These are phyloP conservation scores for Cryptoleucopteryx plumbea DNA, from an alignment of 2,113 vertebrate species.

Conservation along the genomic window DNA sequence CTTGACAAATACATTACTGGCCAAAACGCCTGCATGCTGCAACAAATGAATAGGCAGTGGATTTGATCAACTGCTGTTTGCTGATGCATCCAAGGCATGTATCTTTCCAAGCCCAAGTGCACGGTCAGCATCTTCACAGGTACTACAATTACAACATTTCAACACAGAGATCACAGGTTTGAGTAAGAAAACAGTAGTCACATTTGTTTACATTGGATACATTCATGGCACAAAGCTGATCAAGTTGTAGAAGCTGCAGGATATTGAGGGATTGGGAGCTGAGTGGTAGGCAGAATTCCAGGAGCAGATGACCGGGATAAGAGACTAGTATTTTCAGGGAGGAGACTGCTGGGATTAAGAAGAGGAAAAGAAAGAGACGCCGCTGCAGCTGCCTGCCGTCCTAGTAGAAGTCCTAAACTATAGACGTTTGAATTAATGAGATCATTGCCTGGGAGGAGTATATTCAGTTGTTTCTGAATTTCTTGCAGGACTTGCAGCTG, in stretches of 20 bases:
- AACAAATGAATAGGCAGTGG: not conserved
- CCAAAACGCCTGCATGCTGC: not conserved
- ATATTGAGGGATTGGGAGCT: not conserved
- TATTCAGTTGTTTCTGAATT: conserved; percentile 47
- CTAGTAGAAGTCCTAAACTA: not conserved
- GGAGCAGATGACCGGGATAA: not conserved
- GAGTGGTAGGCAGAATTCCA: not conserved
- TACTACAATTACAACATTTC: not conserved
- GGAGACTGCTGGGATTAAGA: conserved; percentile 17
- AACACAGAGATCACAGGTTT: not conserved
- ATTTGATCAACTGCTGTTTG: not conserved
- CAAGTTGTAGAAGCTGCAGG: not conserved
- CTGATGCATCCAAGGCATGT: not conserved
- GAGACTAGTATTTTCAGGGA: not conserved
- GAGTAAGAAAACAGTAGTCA: not conserved
- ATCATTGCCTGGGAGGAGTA: conserved; percentile 23
- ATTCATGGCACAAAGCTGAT: not conserved
- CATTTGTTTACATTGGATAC: not conserved
- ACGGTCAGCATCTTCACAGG: not conserved
- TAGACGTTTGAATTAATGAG: conserved; percentile 47
- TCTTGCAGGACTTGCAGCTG: conserved; percentile 57
- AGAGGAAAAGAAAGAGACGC: conserved; percentile 7
- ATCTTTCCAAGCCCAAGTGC: not conserved
- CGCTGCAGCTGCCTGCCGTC: not conserved
- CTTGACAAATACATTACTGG: not conserved